These are phyloP conservation scores for Strongylocentrotus purpuratus DNA, from an alignment of 35 echinoderm and acorn worm genomes.

Conservation along the genomic window DNA sequence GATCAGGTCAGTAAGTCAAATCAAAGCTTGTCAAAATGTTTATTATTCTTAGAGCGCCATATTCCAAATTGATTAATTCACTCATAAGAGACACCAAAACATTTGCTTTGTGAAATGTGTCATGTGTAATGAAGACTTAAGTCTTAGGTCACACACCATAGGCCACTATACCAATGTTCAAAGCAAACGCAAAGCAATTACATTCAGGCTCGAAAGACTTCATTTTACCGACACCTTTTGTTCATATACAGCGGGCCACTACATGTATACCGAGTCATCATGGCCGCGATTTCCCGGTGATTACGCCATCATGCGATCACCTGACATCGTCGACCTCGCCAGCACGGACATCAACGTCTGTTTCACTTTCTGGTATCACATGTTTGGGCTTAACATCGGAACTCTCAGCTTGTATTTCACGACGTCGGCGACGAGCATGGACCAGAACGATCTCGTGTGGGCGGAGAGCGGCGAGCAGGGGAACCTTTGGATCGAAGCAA, in stretches of 20 bases:
- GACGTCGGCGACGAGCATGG: background rate
- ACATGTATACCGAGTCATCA: slow-evolving; percentile 58
- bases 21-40: no score
- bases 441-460: background rate
- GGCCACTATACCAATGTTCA: no score
- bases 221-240: no score
- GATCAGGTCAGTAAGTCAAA: no score
- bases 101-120: no score
- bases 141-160: no score
- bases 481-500: background rate
- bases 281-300: slow-evolving; percentile 36
- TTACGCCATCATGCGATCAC: slow-evolving; percentile 46
- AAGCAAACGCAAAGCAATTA: no score
- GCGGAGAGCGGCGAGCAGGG: slow-evolving; percentile 8
- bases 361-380: slow-evolving; percentile 29
- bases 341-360: background rate
- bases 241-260: slow-evolving; percentile 16
- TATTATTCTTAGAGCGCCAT: no score
- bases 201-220: no score
- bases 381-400: slow-evolving; percentile 21
- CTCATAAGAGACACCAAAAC: no score
- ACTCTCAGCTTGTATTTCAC: slow-evolving; percentile 27
- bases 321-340: background rate
- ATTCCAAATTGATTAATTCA: no score
- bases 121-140: no score